These are phyloP conservation scores for Drosophila silvestris DNA, from an alignment of 2,888 invertebrate genomes.

Conservation along the genomic window DNA sequence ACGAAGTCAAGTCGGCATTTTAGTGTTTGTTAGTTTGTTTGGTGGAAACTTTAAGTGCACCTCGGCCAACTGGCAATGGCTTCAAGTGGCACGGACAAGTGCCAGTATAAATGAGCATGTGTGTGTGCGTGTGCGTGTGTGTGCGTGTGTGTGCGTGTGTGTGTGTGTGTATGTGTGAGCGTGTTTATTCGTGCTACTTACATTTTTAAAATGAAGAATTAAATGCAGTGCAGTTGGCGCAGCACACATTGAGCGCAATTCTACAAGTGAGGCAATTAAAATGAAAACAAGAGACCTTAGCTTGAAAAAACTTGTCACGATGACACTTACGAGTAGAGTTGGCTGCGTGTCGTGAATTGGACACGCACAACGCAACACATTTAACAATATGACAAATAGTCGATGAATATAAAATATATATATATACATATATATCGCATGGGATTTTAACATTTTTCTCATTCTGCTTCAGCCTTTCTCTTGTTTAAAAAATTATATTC, in stretches of 20 bases:
- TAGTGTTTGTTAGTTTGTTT: conserved; percentile 54
- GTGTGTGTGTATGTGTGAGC: neutral
- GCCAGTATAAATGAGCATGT: conserved; percentile 29
- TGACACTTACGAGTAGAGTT: neutral
- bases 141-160: too few relatives aligned
- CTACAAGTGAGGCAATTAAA: conserved; percentile 56
- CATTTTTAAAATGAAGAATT: conserved; percentile 55
- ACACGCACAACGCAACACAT: neutral
- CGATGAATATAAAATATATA: neutral
- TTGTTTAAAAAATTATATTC: neutral
- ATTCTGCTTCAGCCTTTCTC: neutral
- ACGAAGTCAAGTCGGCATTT: conserved; percentile 41
- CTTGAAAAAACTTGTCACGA: conserved; percentile 13
- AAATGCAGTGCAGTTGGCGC: conserved; percentile 45
- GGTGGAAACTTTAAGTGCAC: conserved; percentile 64
- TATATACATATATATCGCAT: neutral
- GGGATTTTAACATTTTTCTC: neutral
- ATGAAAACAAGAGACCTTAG: conserved; percentile 17
- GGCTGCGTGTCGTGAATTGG: neutral
- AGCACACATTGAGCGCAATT: conserved; percentile 29
- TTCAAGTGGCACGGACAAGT: conserved; percentile 52
- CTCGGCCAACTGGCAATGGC: conserved; percentile 58
- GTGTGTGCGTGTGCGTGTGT: conserved; percentile 16
- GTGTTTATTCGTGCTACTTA: conserved; percentile 39
- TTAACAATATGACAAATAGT: neutral